These are phyloP conservation scores for Goniozus legneri DNA, from an alignment of 1,140 invertebrate species.

Conservation along the genomic window DNA sequence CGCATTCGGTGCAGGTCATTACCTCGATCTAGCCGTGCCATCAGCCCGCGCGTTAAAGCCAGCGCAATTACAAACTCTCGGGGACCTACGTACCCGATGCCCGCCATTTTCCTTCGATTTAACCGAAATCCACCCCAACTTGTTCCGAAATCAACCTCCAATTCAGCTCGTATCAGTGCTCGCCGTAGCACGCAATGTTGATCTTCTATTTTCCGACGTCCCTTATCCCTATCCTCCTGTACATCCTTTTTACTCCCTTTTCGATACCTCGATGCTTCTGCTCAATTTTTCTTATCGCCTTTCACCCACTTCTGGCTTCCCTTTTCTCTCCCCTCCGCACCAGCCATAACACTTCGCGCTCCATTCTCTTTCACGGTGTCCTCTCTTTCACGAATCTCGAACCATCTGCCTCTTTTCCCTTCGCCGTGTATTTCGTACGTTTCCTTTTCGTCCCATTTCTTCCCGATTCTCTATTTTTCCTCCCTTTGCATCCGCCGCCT, in stretches of 20 bases:
- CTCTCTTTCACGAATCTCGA: background rate
- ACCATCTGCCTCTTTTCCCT: background rate
- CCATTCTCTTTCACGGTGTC: background rate
- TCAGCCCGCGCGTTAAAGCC: constrained; percentile 49
- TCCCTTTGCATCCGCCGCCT: no score
- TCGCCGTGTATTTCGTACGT: no score
- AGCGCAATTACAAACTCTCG: constrained; percentile 51
- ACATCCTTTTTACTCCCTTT: background rate
- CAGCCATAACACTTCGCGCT: background rate
- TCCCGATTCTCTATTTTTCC: no score
- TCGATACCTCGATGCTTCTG: background rate
- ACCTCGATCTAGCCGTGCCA: constrained; percentile 39
- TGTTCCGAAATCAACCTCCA: constrained; percentile 5
- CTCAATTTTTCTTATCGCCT: background rate
- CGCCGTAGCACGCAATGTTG: background rate
- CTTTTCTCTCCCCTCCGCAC: constrained; percentile 4
- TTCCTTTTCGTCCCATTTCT: no score
- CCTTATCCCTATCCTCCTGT: background rate
- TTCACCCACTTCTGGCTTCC: constrained; percentile 4
- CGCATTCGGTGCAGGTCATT: constrained; percentile 45
- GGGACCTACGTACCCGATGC: constrained; percentile 37
- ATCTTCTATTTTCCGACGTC: constrained; percentile 9
- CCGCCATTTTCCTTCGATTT: no score
- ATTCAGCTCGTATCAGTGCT: no score
- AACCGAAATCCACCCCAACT: no score